A percentile compares a stretch with the other conserved stretches of the same genome.
phyloP scores from a whole-genome alignment of 2,888 invertebrate species.

The Lamellibrachia satsuma region DNA sequence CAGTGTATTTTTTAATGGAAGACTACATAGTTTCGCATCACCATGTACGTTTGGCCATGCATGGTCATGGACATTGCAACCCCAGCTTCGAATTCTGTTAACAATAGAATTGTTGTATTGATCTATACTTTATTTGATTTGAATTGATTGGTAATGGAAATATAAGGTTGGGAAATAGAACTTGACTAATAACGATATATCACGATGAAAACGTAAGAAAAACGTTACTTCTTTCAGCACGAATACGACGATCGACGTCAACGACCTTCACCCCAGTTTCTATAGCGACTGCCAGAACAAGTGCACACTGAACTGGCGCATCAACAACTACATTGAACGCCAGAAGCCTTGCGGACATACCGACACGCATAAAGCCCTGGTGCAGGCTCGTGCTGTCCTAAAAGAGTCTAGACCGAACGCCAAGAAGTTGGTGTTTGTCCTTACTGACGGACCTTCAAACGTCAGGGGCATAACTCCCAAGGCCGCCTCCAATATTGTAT shows the following conservation, averaged over 20 bases:
- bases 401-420: conserved; percentile 33
- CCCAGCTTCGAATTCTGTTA: background rate
- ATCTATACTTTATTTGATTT: no score
- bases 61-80: background rate
- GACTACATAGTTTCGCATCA: background rate
- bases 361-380: conserved; percentile 45
- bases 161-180: background rate
- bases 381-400: conserved; percentile 37
- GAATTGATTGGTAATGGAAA: background rate
- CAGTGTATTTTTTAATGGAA: background rate
- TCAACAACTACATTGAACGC: conserved; percentile 26
- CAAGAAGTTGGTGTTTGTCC: conserved; percentile 44
- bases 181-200: background rate
- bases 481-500: conserved; percentile 45
- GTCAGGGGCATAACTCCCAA: conserved; percentile 47
- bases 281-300: conserved; percentile 41
- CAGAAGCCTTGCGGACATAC: conserved; percentile 47
- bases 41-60: background rate
- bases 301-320: conserved; percentile 40
- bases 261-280: conserved; percentile 39
- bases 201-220: background rate
- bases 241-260: conserved; percentile 42
- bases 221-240: conserved; percentile 38
- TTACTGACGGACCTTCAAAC: conserved; percentile 51
- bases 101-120: background rate